Percentiles rank a stretch among this genome's conserved stretches.
phyloP scores from a whole-genome alignment of 2,888 invertebrate species.

The Callinectes sapidus region DNA sequence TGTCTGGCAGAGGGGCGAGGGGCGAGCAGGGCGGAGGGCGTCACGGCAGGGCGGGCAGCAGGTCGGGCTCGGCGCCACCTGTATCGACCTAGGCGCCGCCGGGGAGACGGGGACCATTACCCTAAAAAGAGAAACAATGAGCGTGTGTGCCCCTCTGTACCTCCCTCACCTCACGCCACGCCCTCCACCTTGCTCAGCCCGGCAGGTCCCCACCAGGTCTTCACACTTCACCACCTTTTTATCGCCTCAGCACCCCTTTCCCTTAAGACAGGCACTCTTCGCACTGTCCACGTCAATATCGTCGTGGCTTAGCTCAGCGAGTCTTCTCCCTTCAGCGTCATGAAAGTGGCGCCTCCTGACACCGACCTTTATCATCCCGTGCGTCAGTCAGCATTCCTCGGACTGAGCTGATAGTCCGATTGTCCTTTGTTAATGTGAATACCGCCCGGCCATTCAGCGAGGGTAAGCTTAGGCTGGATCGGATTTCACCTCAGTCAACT shows the following conservation, averaged over 20 bases:
- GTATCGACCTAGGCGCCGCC: constrained; percentile 45
- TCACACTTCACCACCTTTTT: neutral
- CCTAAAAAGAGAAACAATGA: constrained; percentile 24
- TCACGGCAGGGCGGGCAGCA: neutral
- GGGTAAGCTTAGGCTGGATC: neutral
- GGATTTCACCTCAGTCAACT: neutral
- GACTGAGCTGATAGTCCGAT: neutral
- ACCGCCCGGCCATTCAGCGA: neutral
- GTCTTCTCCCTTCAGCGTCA: neutral
- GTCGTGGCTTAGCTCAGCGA: neutral
- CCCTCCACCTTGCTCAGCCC: neutral
- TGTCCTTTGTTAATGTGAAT: neutral
- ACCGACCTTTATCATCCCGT: neutral
- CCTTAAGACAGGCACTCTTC: neutral
- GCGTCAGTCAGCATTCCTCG: neutral
- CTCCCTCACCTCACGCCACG: constrained; percentile 4
- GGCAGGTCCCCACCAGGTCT: neutral
- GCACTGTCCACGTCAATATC: neutral
- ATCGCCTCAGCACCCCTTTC: neutral
- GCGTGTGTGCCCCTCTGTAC: neutral
- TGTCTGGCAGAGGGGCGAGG: neutral
- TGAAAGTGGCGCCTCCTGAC: neutral
- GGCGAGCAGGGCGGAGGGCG: neutral
- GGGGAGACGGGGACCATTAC: constrained; percentile 33
- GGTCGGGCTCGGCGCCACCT: constrained; percentile 45